Base-by-base conservation (phyloP, 1,140 invertebrate genomes). In the Myzus persicae region DNA sequence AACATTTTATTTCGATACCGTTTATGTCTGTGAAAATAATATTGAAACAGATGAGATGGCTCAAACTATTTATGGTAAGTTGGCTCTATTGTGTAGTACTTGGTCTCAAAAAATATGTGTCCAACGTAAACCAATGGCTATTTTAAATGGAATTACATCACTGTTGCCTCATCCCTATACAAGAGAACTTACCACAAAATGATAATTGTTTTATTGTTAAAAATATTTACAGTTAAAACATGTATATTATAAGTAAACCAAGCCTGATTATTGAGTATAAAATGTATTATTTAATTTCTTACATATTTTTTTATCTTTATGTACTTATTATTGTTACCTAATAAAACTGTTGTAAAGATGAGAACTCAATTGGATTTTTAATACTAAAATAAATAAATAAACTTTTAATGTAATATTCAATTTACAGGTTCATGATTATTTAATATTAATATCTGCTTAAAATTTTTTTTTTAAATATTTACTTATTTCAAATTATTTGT, bases 91-190 rank as follows among this genome's bases (percentile, higher is more conserved):
- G 36, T 93, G 91, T 84, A 93, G 42, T 42, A 7, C 91, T 48
- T 93, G 76, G 91, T 93, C 91, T 22, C 51, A 54, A 8, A 93
- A 93, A 93, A n/a, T 93, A 31, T 93, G 91, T 54, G 76, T 84
- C 85, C 91, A 93, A 42, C 42, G 91, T 20, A 93, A 93, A 22
- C 91, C 91, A 85, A 85, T 93, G 18, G 20, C 91, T 26, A 93
- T 93, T 40, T 54, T 85, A 38, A 93, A 93, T 54, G 91, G 91
- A 51, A 82, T 93, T n/a, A 38, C 46, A 42, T 85, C 91, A 26
- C 36, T 93, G 5, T 85, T 93, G 4, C 91, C 91, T 26, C 81
- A 93, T 93, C 81, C 81, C 5, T 20, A 40, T n/a, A 40, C 36
- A 31, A 81, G 91, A 85, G 22, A 76, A 36, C 40, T 81, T 24